Base-by-base conservation (phyloP, 2,113 vertebrate genomes). In the Tringa solitaria region DNA sequence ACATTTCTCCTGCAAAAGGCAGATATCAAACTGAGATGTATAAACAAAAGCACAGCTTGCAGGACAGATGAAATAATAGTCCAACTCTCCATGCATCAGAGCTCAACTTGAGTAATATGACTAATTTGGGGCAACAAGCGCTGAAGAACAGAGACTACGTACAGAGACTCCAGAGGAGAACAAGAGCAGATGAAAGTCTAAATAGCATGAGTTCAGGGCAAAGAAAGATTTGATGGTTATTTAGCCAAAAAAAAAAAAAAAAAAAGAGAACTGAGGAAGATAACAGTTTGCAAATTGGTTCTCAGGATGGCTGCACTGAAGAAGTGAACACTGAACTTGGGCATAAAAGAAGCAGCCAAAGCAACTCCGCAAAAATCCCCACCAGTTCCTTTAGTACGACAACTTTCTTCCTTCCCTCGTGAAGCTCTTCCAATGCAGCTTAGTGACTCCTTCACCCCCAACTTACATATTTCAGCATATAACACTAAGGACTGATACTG, bases 31-130 rank as follows among this genome's bases (percentile, higher is more conserved):
- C 35, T 22, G 78, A 78, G 73, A 68, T 87, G 8, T 26, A 82
- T 39, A 87, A 96, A 89, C 78, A 97, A 87, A 91, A 87, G 84
- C 94, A 82, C 74, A 96, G 87, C 65, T 95, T 91, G 92, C 51
- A 87, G 87, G 74, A 91, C 77, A 90, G 90, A 82, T 90, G 87
- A 94, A 97, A 84, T 82, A 89, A 82, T 78, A 82, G 61, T 82
- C 65, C 77, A 68, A 14, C 76, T 74, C 84, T 81, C 87, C 60
- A 63, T 9, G 57, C 56, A 93, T 56, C 81, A 93, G 35, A 92
- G 22, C 54, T 84, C 95, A 57, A 12, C 68, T 56, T 65, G 32
- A 87, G 46, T 41, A 72, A 87, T 9, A 43, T 23, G 1, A 91
- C 21, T 75, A 60, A 72, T 59, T 46, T 72, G 57, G 61, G 81